Evolutionary conservation across 1,140 invertebrate genomes (phyloP).

Genomic region (Bilobella aurantiaca): DNA sequence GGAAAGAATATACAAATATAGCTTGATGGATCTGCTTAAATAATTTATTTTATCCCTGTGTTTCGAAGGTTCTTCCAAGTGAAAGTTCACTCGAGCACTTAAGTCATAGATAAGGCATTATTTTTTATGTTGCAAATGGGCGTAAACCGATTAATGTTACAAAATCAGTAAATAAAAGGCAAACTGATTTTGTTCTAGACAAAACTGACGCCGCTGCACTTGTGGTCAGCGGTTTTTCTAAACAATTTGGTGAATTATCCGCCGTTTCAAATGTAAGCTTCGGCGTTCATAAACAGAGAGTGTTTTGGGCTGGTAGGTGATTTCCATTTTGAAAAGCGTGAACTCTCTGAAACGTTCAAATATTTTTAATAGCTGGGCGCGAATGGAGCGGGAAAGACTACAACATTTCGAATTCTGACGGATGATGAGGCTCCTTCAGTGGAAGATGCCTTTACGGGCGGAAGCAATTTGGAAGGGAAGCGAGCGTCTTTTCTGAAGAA

Average conservation of each 20-base stretch:
- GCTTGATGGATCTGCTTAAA: too few relatives aligned
- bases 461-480: slow-evolving; percentile 43
- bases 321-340: too few relatives aligned
- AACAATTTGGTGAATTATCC: slow-evolving; percentile 13
- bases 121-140: too few relatives aligned
- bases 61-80: too few relatives aligned
- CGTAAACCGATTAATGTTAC: too few relatives aligned
- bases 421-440: slow-evolving; percentile 41
- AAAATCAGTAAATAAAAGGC: too few relatives aligned
- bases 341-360: too few relatives aligned
- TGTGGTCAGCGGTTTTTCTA: not conserved
- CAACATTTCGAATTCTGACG: slow-evolving; percentile 43
- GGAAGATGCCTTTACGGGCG: slow-evolving; percentile 39
- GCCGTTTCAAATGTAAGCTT: slow-evolving; percentile 23
- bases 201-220: not conserved
- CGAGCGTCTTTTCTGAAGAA: slow-evolving; percentile 19
- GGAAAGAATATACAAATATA: too few relatives aligned
- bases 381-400: slow-evolving; percentile 40
- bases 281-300: slow-evolving; percentile 39
- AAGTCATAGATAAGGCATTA: too few relatives aligned
- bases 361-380: too few relatives aligned
- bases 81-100: too few relatives aligned
- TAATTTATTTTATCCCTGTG: too few relatives aligned
- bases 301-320: slow-evolving; percentile 47
- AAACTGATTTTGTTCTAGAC: not conserved